Evolutionary conservation across 2,113 vertebrate genomes (phyloP).

Genomic region (Piprites chloris): DNA sequence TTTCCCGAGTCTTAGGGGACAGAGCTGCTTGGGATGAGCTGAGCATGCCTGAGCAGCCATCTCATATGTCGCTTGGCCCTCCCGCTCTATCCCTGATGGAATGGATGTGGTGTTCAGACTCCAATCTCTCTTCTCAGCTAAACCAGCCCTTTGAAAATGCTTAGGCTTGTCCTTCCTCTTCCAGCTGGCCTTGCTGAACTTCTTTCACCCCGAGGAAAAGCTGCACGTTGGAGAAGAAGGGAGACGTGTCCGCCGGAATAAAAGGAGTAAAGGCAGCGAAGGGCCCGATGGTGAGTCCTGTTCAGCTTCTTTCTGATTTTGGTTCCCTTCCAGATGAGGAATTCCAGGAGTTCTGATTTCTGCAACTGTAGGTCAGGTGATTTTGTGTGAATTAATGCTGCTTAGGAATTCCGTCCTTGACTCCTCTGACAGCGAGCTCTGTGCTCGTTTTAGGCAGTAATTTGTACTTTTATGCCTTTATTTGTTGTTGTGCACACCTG

Average conservation of each 20-base stretch:
- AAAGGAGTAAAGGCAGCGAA: constrained; percentile 80
- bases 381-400: neutral
- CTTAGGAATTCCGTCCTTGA: neutral
- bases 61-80: fast-evolving
- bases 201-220: constrained; percentile 75
- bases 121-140: neutral
- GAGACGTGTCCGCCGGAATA: constrained; percentile 70
- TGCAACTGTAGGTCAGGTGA: neutral
- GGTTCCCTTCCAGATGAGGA: neutral
- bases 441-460: neutral
- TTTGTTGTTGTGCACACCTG: neutral
- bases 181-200: constrained; percentile 77
- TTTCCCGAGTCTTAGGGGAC: neutral
- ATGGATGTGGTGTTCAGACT: neutral
- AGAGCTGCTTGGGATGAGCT: neutral
- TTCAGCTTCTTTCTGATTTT: neutral
- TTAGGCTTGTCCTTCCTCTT: constrained; percentile 26
- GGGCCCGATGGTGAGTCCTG: constrained; percentile 76
- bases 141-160: neutral
- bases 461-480: neutral
- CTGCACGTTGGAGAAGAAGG: constrained; percentile 69
- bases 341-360: neutral
- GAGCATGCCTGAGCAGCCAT: fast-evolving
- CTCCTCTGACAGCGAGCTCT: neutral
- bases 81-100: fast-evolving